Evolutionary conservation across 1,140 invertebrate species (phyloP).

Genomic region (Macrosteles quadrilineatus): DNA sequence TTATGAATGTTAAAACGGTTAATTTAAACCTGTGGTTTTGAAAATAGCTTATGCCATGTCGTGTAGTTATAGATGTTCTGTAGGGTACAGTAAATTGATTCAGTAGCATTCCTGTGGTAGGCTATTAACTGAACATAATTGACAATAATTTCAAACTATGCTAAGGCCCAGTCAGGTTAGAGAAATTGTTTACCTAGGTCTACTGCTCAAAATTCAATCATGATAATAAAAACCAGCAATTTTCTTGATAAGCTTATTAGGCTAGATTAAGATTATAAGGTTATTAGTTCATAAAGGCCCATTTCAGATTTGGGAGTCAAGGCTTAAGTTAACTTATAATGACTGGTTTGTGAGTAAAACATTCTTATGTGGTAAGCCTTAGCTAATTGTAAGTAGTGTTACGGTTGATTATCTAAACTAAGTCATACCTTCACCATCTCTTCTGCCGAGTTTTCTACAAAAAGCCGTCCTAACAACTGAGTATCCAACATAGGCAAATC

Average conservation of each 20-base stretch:
- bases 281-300: not conserved
- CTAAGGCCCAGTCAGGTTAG: not conserved
- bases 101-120: no score
- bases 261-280: not conserved
- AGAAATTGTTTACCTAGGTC: not conserved
- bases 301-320: not conserved
- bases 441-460: slow-evolving; percentile 49
- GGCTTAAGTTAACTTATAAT: no score
- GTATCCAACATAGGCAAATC: slow-evolving; percentile 58
- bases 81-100: no score
- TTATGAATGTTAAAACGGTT: no score
- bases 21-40: no score
- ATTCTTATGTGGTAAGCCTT: no score
- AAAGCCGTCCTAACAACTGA: slow-evolving; percentile 57
- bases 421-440: slow-evolving; percentile 44
- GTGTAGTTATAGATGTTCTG: no score
- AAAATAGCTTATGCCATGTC: no score
- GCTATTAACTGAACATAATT: not conserved
- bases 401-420: not conserved
- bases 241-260: no score
- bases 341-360: no score
- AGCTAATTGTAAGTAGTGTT: not conserved
- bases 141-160: not conserved
- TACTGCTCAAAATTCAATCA: not conserved
- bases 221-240: no score